Evolutionary conservation across 1,140 invertebrate genomes (phyloP).

Genomic region (Tetranychus urticae): DNA sequence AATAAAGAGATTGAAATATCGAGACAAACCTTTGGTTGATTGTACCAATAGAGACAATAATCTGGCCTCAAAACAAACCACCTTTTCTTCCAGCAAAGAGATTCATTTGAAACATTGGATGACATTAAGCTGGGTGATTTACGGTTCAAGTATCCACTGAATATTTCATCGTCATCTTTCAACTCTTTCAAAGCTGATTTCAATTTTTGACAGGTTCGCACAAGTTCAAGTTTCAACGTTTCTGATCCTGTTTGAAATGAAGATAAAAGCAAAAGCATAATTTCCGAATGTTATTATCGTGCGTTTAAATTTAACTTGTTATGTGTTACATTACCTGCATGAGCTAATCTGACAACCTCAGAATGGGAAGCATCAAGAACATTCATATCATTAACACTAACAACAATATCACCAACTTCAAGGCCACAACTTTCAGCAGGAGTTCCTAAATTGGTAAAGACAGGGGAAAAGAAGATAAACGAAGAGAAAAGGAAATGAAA

Average conservation of each 20-base stretch:
- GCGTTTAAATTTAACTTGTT: no score
- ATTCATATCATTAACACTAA: constrained; percentile 66
- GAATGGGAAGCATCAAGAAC: constrained; percentile 76
- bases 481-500: background rate
- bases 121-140: background rate
- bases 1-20: no score
- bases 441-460: constrained; percentile 16
- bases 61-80: constrained; percentile 76
- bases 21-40: constrained; percentile 35
- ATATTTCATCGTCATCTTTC: background rate
- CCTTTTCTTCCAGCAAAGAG: constrained; percentile 43
- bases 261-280: background rate
- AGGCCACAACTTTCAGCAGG: constrained; percentile 69
- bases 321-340: constrained; percentile 32
- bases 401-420: constrained; percentile 77
- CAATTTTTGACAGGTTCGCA: background rate
- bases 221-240: background rate
- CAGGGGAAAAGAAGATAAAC: background rate
- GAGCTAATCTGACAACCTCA: constrained; percentile 78
- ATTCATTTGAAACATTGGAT: constrained; percentile 4
- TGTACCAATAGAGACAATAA: constrained; percentile 86
- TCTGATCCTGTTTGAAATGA: background rate
- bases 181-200: background rate
- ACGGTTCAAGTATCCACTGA: background rate
- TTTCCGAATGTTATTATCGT: no score